Conservation (phyloP, 2,888 invertebrate species). For the Germaria angustata region DNA sequence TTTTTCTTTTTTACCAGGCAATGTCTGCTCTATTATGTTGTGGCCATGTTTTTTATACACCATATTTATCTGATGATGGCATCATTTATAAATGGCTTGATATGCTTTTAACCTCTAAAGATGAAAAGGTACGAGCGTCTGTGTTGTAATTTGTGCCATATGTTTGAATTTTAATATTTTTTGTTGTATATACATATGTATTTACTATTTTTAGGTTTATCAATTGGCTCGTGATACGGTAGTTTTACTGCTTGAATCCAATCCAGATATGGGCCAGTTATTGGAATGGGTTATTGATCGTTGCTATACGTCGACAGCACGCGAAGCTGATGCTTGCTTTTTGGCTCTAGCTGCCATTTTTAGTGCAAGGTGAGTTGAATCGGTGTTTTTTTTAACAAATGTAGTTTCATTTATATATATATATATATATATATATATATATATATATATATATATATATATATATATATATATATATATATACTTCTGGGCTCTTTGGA, state of each 20-base stretch:
- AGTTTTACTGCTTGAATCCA: constrained; percentile 95
- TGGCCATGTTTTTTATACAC: constrained; percentile 95
- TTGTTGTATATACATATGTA: too few species aligned
- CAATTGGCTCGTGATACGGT: constrained; percentile 95
- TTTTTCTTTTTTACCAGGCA: constrained; percentile 83
- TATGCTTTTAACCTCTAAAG: constrained; percentile 91
- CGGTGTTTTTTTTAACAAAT: not conserved
- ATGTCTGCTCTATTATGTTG: constrained; percentile 98
- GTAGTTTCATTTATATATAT: too few species aligned
- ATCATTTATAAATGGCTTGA: constrained; percentile 96
- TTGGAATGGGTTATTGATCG: constrained; percentile 99
- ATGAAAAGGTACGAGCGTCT: constrained; percentile 85
- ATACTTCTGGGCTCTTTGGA: too few species aligned
- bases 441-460: too few species aligned
- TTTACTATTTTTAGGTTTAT: constrained; percentile 85
- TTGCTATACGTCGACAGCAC: constrained; percentile 94
- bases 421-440: too few species aligned
- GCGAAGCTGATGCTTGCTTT: constrained; percentile 98
- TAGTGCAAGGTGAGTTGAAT: constrained; percentile 88
- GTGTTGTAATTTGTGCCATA: not conserved
- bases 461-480: too few species aligned
- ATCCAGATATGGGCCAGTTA: constrained; percentile 93
- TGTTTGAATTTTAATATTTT: too few species aligned
- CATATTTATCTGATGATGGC: constrained; percentile 93
- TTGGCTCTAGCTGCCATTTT: constrained; percentile 97